A percentile compares a stretch with the other conserved stretches of the same genome.
Evolutionary conservation across 2,797 vertebrate genomes (phyloP).

Genomic region (Semotilus atromaculatus): DNA sequence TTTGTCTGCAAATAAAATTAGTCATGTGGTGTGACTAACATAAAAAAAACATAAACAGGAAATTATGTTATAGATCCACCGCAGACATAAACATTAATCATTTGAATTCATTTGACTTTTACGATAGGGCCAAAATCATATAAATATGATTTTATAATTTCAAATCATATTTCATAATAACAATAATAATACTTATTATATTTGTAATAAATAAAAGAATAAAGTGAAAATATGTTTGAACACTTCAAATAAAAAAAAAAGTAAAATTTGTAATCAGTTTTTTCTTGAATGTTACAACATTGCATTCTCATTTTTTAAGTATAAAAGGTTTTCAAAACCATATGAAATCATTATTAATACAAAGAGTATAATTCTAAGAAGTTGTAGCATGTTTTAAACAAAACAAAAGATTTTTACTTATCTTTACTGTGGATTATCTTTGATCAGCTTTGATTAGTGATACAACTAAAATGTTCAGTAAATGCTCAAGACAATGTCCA

Average conservation of each 20-base stretch:
- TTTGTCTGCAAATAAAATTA: background rate
- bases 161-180: background rate
- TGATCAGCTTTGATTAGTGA: background rate
- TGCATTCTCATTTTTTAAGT: too few relatives aligned
- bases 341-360: background rate
- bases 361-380: background rate
- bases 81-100: background rate
- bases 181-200: background rate
- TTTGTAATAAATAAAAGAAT: too few relatives aligned
- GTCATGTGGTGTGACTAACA: background rate
- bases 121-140: background rate
- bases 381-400: background rate
- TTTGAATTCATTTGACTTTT: background rate
- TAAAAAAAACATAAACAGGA: background rate
- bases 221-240: too few relatives aligned
- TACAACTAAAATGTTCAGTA: conserved; percentile 2
- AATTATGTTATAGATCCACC: background rate
- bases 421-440: background rate
- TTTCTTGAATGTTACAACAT: too few relatives aligned
- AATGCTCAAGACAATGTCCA: conserved; percentile 9
- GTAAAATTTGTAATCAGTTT: too few relatives aligned
- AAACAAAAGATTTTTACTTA: background rate
- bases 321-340: background rate
- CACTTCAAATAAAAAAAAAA: too few relatives aligned
- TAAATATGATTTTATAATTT: too few relatives aligned